These are phyloP conservation scores for Epistrophe grossulariae DNA, from an alignment of 2,888 invertebrate species.

Conservation along the genomic window DNA sequence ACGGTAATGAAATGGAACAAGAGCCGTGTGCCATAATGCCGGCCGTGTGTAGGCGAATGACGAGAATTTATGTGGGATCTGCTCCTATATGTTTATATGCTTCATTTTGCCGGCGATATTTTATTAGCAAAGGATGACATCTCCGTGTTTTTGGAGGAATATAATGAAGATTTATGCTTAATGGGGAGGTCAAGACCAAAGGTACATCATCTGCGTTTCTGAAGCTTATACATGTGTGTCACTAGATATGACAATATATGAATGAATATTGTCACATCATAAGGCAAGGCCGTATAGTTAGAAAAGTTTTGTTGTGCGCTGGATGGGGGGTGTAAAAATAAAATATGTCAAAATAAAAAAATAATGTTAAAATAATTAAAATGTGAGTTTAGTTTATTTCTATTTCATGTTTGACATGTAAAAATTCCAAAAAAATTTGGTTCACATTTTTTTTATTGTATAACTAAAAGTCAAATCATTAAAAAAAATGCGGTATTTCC, in stretches of 20 bases:
- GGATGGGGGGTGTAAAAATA: too few species aligned
- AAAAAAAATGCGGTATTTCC: too few species aligned
- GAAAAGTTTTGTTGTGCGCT: not conserved
- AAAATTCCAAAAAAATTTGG: too few species aligned
- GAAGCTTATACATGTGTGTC: not conserved
- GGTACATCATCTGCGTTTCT: slow-evolving; percentile 22
- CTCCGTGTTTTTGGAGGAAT: not conserved
- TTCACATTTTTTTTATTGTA: too few species aligned
- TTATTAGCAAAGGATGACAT: slow-evolving; percentile 43
- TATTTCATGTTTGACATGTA: too few species aligned
- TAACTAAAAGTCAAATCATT: too few species aligned
- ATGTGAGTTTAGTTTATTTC: too few species aligned
- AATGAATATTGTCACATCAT: not conserved
- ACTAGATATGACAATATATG: slow-evolving; percentile 20
- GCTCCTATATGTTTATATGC: slow-evolving; percentile 61
- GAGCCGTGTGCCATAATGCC: not conserved
- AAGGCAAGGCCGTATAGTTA: not conserved
- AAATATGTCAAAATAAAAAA: too few species aligned
- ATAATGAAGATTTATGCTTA: slow-evolving; percentile 38
- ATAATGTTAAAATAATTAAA: too few species aligned
- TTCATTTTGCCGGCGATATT: slow-evolving; percentile 56
- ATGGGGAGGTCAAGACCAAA: slow-evolving; percentile 53
- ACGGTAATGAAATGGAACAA: slow-evolving; percentile 40
- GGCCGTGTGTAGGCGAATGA: slow-evolving; percentile 32
- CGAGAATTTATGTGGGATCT: slow-evolving; percentile 66